Base-by-base conservation (phyloP, 2,113 vertebrate species). In the Micronycteris hirsuta region DNA sequence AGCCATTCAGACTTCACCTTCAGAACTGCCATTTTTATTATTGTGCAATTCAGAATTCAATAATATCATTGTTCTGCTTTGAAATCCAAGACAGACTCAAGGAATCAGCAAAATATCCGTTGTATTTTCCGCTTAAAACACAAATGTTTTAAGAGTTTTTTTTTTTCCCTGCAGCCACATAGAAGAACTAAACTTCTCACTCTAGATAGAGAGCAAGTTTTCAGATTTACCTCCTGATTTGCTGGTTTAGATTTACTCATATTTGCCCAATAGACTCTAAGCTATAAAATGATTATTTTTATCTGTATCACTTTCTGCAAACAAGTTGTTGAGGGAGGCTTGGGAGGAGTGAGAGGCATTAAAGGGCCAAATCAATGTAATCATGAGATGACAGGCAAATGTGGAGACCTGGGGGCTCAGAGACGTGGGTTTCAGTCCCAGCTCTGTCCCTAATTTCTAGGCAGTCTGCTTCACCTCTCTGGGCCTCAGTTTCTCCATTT, bases 41-140 rank as follows among this genome's bases (percentile, higher is more conserved):
- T n/a, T 83, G 24, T 61, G n/a, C 31, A 77, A 73, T 65, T 93
- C 14, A 43, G 52, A 83, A 93, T 87, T 93, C 54, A 94, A 78
- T 83, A 38, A 54, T 43, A 70, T 7, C 24, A 52, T 15, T 81
- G 15, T 67, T 86, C 28, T 73, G 47, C 63, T 33, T 76, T n/a
- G 26, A 92, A 89, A 88, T 67, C 45, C 56, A 80, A 87, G n/a
- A 63, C 54, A 90, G 90, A 84, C 31, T 74, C n/a, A 95, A 81
- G 61, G 20, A 54, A 28, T 38, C 7, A 36, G 67, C 33, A 95
- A 94, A 96, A 56, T 56, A n/a, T 31, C 28, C 17, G 4, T n/a
- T 71, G 28, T 26, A 38, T 68, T 89, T 47, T 74, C 19, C 91
- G 45, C 36, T 41, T 73, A 63, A 70, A 68, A 85, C 36, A 52